A percentile compares a stretch with the other conserved stretches of the same genome.
Conservation (phyloP, 92 coral and sea anemone species). For the Phenganax subtilis region DNA sequence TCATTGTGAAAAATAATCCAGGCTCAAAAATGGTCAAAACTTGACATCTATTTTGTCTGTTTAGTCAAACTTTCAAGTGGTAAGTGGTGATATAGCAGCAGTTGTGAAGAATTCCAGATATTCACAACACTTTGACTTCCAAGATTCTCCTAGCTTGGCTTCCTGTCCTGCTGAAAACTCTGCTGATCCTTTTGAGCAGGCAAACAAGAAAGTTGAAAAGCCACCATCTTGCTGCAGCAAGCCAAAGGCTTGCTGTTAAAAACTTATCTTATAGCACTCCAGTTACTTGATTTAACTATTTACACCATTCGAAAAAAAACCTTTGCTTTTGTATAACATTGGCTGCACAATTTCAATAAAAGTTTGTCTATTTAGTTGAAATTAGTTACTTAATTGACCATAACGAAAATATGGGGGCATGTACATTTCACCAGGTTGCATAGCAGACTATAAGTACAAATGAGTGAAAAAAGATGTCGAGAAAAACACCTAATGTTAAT, state of each 20-base stretch:
- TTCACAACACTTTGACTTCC: constrained; percentile 33
- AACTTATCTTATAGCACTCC: too few relatives aligned
- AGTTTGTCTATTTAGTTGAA: too few relatives aligned
- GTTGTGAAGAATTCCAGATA: constrained; percentile 37
- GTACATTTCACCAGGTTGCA: too few relatives aligned
- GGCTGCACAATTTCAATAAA: too few relatives aligned
- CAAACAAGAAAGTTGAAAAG: background rate
- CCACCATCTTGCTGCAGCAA: constrained; percentile 29
- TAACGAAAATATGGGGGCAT: too few relatives aligned
- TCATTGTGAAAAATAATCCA: background rate
- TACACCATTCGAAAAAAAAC: too few relatives aligned
- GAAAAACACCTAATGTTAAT: too few relatives aligned
- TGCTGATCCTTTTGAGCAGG: constrained; percentile 30
- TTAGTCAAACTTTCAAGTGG: constrained; percentile 32
- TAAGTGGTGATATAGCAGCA: constrained; percentile 22
- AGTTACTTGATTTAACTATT: too few relatives aligned
- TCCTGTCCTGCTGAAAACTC: background rate
- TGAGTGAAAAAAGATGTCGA: too few relatives aligned
- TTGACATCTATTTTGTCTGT: background rate
- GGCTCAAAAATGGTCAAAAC: background rate
- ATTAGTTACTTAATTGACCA: too few relatives aligned
- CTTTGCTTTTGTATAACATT: too few relatives aligned
- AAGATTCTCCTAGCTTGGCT: background rate
- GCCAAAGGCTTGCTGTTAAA: constrained; percentile 22
- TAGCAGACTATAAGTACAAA: too few relatives aligned